Evolutionary conservation across 2,113 vertebrate species (phyloP), one percentile per base, ranked within the genome.

Genomic region (Pipra filicauda): DNA sequence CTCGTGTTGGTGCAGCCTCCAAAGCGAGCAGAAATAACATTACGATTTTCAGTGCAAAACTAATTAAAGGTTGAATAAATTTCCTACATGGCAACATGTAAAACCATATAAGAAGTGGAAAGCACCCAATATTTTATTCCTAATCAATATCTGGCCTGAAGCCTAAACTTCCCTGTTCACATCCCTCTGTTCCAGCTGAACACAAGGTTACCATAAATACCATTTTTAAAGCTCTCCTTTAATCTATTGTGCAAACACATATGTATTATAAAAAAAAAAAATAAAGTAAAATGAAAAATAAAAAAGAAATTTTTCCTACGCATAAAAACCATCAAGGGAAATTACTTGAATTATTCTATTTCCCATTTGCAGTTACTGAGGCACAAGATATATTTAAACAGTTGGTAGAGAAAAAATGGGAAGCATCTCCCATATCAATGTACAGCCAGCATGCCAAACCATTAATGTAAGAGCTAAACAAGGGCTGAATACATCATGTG

Each of bases 351-450:
- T 91, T 96, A 97, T 95, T 95, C 85, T 77, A 94, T 84, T 95
- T 97, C 94, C 96, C 89, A 90, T 91, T 79, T 92, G 79, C 75
- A 97, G 74, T 86, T 95, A 95, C 89, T 88, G 84, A 97, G 93
- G 88, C 88, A 95, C 85, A 85, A 94, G 92, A 97, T 94, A 97
- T 83, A 97, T 97, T 96, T 97, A 96, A 97, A 97, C 96, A 95
- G 95, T 95, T 97, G 96, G 88, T 97, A 95, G 78, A 97, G 95
- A 86, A 97, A 95, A 96, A 97, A 96, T 93, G 94, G 97, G 92
- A 86, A 96, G 95, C 89, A 93, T 97, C 92, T 96, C 93, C 86
- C 81, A 76, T 97, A 95, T 97, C 94, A 94, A 94, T 95, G 89
- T 88, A 89, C 91, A 97, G 89, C 66, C 94, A 88, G 73, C 89